Base-by-base conservation (phyloP, 2,888 invertebrate species). In the Deilephila elpenor region DNA sequence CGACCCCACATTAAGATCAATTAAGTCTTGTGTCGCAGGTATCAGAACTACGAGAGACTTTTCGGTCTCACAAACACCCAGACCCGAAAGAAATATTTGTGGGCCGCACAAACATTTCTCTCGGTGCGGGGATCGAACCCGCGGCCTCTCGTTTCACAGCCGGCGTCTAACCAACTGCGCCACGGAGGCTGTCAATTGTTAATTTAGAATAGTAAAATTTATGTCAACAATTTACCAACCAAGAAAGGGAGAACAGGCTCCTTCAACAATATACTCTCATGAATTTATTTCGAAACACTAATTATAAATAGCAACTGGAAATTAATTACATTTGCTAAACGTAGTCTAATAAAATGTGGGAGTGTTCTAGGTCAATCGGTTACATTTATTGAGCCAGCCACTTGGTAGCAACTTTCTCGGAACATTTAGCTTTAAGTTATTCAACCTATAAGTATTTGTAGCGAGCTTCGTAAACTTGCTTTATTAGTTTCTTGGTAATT, bases 281-380 rank as follows among this genome's bases (percentile, higher is more conserved):
- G 62, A 62, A 62, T 67, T 67, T 51, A 67, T 67, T 67, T 44
- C 51, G 67, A 25, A 67, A 67, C 25, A 25, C 20, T 62, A n/a
- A 62, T 62, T 67, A 25, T 51, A 17, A 67, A 67, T 51, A 67
- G 44, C 25, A 44, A 67, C 25, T 64, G 14, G n/a, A 51, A 67
- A 67, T 67, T 51, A 51, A 67, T 67, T 67, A 67, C 51, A 17
- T 67, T 67, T 25, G 67, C 51, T 67, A 51, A 67, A 67, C 51
- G 25, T 37, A 61, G 29, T n/a, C 20, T 67, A 67, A 51, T 67
- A 67, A 67, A 67, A 67, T 67, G 8, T 67, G 51, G 67, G 67
- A 67, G 67, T 67, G 51, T 51, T 67, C 51, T 67, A 67, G 44
- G 67, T 67, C 67, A 67, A 67, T 25, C 1, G 51, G 17, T 14